Conservation (phyloP, 2,113 vertebrate species). For the Phoenicopterus ruber region DNA sequence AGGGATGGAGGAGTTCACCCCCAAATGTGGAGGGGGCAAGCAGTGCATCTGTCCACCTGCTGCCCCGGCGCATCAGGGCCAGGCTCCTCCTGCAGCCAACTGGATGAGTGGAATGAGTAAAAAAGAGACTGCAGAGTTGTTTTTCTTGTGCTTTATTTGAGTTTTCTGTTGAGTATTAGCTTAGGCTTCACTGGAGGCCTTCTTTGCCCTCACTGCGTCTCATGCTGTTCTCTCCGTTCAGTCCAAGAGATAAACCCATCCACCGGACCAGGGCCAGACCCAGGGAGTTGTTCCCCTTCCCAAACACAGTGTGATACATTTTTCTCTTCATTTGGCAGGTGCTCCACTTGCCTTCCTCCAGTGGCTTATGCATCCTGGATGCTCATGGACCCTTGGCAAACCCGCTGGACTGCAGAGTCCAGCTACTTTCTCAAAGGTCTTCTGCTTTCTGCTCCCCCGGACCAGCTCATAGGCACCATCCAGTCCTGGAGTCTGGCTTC, state of each 20-base stretch:
- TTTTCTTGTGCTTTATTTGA: not conserved
- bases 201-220: not conserved
- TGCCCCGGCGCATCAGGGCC: not conserved
- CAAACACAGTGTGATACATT: not conserved
- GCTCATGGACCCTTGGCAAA: not conserved
- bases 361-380: not conserved
- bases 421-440: not conserved
- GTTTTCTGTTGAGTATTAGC: not conserved
- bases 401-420: not conserved
- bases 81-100: not conserved
- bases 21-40: not conserved
- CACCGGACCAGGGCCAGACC: not conserved
- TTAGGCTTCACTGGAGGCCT: not conserved
- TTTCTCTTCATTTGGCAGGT: not conserved
- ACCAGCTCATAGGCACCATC: not conserved
- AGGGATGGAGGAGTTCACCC: not conserved
- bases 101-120: not conserved
- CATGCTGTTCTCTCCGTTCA: not conserved
- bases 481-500: not conserved
- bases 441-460: not conserved
- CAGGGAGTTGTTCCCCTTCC: not conserved
- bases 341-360: not conserved
- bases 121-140: not conserved
- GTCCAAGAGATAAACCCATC: not conserved
- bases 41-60: not conserved